Evolutionary conservation across 1,140 invertebrate genomes (phyloP).

Genomic region (Potamilus streckersoni): DNA sequence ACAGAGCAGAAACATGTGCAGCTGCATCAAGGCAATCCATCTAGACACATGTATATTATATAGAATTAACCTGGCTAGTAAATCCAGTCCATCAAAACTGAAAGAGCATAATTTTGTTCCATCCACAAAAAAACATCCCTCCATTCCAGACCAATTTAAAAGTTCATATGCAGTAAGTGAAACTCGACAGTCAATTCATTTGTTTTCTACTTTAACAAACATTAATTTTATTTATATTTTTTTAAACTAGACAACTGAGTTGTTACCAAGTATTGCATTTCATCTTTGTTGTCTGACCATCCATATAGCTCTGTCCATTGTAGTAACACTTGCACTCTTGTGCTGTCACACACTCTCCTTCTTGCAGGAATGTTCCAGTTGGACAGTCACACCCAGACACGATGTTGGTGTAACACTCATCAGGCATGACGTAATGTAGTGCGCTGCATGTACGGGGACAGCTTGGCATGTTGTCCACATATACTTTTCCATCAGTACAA

Average conservation of each 20-base stretch:
- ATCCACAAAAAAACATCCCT: no score
- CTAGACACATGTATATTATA: no score
- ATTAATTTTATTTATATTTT: neutral
- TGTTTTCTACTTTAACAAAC: neutral
- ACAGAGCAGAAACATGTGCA: no score
- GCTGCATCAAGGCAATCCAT: no score
- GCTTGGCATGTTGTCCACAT: no score
- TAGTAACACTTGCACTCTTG: slow-evolving; percentile 34
- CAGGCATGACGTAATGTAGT: slow-evolving; percentile 13
- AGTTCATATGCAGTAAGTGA: no score
- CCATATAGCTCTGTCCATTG: slow-evolving; percentile 14
- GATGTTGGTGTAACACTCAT: slow-evolving; percentile 19
- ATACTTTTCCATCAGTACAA: no score
- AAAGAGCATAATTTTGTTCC: no score
- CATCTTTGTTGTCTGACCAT: slow-evolving; percentile 18
- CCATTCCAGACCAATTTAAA: no score
- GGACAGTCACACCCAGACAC: slow-evolving; percentile 31
- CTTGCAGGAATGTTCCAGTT: slow-evolving; percentile 17
- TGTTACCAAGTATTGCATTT: slow-evolving; percentile 32
- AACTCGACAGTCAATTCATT: neutral
- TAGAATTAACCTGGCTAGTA: no score
- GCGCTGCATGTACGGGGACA: slow-evolving; percentile 29
- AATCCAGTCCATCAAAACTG: no score
- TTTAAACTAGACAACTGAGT: no score
- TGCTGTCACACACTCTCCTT: slow-evolving; percentile 28